A percentile compares a stretch with the other conserved stretches of the same genome.
Conservation (phyloP, 2,113 vertebrate species). For the Isichthys henryi region DNA sequence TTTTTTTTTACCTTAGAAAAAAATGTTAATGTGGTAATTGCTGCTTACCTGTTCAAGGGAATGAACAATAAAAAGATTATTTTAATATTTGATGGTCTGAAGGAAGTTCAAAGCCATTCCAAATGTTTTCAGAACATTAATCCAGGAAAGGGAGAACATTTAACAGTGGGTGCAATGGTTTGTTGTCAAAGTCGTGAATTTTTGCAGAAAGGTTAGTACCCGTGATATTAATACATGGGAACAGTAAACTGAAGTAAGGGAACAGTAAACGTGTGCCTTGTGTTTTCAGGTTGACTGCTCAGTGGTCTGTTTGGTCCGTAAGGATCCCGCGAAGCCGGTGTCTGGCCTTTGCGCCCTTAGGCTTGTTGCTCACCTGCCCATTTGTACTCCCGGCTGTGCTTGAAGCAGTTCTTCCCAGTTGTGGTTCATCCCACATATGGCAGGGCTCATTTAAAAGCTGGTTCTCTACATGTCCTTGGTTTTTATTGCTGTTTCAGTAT, state of each 20-base stretch:
- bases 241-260: neutral
- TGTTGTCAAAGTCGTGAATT: neutral
- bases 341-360: neutral
- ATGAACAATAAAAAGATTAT: neutral
- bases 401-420: neutral
- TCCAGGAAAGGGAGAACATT: neutral
- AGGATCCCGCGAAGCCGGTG: neutral
- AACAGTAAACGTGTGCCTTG: neutral
- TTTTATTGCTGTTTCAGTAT: constrained; percentile 9
- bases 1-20: too few relatives aligned
- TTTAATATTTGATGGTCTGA: neutral
- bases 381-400: neutral
- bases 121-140: neutral
- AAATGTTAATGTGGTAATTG: too few relatives aligned
- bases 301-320: neutral
- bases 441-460: neutral
- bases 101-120: neutral
- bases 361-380: neutral
- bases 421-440: neutral
- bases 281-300: neutral
- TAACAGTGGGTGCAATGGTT: neutral
- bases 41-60: neutral
- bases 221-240: neutral
- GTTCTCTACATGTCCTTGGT: neutral
- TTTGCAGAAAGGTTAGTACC: neutral